Evolutionary conservation across 2,113 vertebrate species (phyloP), one percentile per base, ranked within the genome.

Genomic region (Sminthopsis crassicaudata): DNA sequence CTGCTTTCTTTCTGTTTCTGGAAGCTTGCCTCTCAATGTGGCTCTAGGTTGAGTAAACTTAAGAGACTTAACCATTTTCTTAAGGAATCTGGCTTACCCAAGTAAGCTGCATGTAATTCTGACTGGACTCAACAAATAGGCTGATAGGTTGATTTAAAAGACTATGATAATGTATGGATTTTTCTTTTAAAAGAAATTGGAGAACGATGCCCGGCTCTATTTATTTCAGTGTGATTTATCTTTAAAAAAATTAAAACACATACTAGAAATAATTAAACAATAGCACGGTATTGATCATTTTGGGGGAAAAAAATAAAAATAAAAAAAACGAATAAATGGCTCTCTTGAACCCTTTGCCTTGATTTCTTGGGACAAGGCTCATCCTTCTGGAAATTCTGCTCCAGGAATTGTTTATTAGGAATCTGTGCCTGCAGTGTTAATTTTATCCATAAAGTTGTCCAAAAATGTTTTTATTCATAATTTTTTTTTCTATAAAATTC

Each of bases 361-460:
- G 67, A 91, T 57, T 96, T 91, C 90, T 67, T 36, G 30, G 30
- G 60, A 36, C 60, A 67, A n/a, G 9, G 52, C 89, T 95, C 93
- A 92, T 94, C 27, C 67, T 57, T 92, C 90, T 88, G 90, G 26
- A 89, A 93, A 89, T 89, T 11, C 46, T 88, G 7, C 53, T 46
- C 94, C 91, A 90, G 60, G 57, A 60, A 92, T 92, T 91, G 67
- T 96, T 88, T 60, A 88, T 96, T 76, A 76, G 23, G 5, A 96
- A 52, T 92, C 36, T 46, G 67, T 91, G 94, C 92, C 94, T 46
- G 46, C 95, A 96, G 91, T 23, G 88, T 51, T 60, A 76, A 88
- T 42, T 94, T 96, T 93, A 94, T 91, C 48, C 22, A 90, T 93
- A 57, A 51, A 6, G 25, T 96, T 93, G 92, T 84, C 50, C 50